These are phyloP conservation scores for Coleophora flavipennella DNA, from an alignment of 2,888 invertebrate species.

Conservation along the genomic window DNA sequence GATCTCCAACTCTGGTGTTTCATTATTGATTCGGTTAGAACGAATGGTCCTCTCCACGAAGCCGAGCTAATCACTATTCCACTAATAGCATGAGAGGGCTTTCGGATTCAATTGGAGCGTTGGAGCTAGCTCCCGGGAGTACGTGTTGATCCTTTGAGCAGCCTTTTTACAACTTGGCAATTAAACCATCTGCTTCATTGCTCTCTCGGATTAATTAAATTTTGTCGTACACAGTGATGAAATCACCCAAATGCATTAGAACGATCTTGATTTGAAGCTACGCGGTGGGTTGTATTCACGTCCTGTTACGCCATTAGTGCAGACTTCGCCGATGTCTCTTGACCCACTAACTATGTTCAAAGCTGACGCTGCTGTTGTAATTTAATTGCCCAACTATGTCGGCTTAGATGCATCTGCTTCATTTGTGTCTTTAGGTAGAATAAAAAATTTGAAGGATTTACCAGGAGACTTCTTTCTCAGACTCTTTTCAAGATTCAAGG, in stretches of 20 bases:
- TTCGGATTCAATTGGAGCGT: conserved; percentile 5
- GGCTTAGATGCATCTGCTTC: background rate
- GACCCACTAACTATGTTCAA: conserved; percentile 3
- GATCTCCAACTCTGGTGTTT: no score
- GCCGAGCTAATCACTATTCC: conserved; percentile 2
- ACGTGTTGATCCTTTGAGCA: conserved; percentile 4
- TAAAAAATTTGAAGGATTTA: background rate
- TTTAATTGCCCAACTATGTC: conserved; percentile 1
- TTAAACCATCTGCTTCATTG: conserved; percentile 5
- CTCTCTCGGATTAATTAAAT: background rate
- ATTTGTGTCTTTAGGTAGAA: background rate
- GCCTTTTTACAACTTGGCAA: conserved; percentile 1
- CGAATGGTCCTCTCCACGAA: conserved; percentile 1
- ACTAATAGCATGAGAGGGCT: conserved; percentile 8
- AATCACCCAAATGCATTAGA: background rate
- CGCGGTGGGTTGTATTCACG: background rate
- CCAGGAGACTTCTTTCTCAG: no score
- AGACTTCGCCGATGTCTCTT: conserved; percentile 1
- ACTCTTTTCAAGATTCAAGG: no score
- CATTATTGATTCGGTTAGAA: conserved; percentile 7
- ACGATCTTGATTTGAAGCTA: background rate
- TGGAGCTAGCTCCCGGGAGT: background rate
- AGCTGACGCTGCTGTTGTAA: background rate
- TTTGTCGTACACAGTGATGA: background rate
- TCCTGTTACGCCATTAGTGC: background rate